Percentiles rank a stretch among this genome's conserved stretches.
Conservation (phyloP, 2,113 vertebrate species). For the Anguilla japonica region DNA sequence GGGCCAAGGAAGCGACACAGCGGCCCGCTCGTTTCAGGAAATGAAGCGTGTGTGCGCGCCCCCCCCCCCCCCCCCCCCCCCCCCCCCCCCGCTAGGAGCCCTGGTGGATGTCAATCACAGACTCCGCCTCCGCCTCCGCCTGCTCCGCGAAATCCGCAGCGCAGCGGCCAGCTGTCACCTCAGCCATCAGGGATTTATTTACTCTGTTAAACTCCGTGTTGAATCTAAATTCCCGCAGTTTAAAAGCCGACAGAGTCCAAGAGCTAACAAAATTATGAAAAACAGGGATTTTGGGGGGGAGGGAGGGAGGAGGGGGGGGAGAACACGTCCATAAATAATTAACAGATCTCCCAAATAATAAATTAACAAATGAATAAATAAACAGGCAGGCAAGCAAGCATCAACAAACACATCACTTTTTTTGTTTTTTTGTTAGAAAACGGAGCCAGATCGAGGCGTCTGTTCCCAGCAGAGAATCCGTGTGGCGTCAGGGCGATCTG, state of each 20-base stretch:
- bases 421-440: slow-evolving; percentile 49
- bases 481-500: slow-evolving; percentile 40
- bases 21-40: not conserved
- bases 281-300: slow-evolving; percentile 29
- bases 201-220: slow-evolving; percentile 28
- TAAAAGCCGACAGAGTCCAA: slow-evolving; percentile 43
- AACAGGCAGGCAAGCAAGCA: slow-evolving; percentile 77
- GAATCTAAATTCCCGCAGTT: slow-evolving; percentile 32
- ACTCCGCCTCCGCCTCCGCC: not conserved
- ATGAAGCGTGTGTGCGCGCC: not conserved
- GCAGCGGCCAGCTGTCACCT: not conserved
- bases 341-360: slow-evolving; percentile 72
- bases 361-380: slow-evolving; percentile 78
- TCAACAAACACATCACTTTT: slow-evolving; percentile 62
- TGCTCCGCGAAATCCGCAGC: not conserved
- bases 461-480: slow-evolving; percentile 34
- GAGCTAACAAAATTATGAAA: slow-evolving; percentile 45
- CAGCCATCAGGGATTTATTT: slow-evolving; percentile 20
- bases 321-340: slow-evolving; percentile 65
- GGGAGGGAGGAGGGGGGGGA: slow-evolving; percentile 42
- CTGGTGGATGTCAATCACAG: not conserved
- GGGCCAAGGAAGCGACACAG: not conserved
- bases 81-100: no score
- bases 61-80: no score
- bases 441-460: slow-evolving; percentile 53